Conservation (phyloP, 1,140 invertebrate genomes). For the Sminthurinus signatus region DNA sequence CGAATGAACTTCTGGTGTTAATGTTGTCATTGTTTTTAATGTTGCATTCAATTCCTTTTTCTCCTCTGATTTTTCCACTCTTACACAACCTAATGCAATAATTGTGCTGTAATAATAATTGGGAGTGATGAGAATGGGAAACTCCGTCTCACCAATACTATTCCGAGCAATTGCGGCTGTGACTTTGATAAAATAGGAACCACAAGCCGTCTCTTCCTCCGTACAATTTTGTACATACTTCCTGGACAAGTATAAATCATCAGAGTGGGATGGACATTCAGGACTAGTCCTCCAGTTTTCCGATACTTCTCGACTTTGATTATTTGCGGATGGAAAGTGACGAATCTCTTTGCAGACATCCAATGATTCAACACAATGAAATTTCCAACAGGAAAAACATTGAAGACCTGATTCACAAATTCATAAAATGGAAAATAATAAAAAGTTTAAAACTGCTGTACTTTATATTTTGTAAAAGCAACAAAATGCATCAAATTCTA, state of each 20-base stretch:
- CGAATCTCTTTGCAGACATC: not conserved
- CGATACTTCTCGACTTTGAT: not conserved
- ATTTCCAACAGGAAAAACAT: not conserved
- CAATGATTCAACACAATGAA: not conserved
- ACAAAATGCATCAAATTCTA: no score
- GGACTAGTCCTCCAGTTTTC: not conserved
- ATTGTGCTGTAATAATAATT: not conserved
- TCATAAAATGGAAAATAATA: no score
- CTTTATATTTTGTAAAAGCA: no score
- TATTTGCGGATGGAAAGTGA: not conserved
- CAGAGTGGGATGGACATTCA: not conserved
- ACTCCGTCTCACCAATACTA: not conserved
- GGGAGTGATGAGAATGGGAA: not conserved
- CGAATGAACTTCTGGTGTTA: not conserved
- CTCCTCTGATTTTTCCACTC: no score
- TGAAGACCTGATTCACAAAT: no score
- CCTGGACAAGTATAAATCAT: not conserved
- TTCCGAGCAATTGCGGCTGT: not conserved
- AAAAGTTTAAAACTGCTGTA: no score
- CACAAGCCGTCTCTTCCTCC: not conserved
- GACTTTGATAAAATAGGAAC: not conserved
- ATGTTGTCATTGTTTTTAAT: not conserved
- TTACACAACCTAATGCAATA: not conserved
- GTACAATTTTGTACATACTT: not conserved
- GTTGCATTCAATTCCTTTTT: not conserved